Percentiles rank a stretch among this genome's conserved stretches.
These are phyloP conservation scores for Thalassarche chlororhynchos DNA, from an alignment of 2,113 vertebrate genomes.

Conservation along the genomic window DNA sequence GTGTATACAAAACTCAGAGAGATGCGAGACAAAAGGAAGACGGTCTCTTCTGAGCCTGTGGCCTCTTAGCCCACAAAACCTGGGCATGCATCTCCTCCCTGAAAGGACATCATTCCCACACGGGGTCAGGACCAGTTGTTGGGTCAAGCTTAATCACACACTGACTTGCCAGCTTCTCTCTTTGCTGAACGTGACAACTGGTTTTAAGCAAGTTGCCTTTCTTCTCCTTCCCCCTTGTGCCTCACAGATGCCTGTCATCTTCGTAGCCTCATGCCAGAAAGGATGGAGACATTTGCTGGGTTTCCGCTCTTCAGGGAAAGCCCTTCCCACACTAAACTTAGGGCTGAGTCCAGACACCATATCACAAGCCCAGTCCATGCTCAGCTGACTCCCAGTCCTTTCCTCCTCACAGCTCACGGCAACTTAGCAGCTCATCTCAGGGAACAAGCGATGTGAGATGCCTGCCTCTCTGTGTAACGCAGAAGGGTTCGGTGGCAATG, in stretches of 20 bases:
- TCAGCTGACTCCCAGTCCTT: neutral
- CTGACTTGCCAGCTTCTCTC: neutral
- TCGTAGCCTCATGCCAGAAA: neutral
- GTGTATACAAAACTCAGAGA: neutral
- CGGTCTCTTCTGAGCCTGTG: neutral
- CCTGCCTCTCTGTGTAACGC: neutral
- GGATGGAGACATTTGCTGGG: neutral
- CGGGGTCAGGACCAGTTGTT: neutral
- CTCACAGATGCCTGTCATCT: neutral
- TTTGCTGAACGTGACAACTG: neutral
- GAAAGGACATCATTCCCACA: neutral
- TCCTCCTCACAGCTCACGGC: neutral
- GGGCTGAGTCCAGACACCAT: neutral
- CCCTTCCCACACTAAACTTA: neutral
- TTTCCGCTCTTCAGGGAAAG: neutral
- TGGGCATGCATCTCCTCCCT: neutral
- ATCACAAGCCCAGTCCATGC: neutral
- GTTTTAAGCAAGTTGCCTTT: neutral
- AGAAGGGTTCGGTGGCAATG: neutral
- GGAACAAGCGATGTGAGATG: accelerated
- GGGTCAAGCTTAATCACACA: conserved; percentile 18
- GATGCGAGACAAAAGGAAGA: neutral
- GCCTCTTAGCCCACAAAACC: conserved; percentile 3
- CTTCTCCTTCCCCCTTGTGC: neutral
- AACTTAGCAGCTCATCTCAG: neutral